These are phyloP conservation scores for Achroia grisella DNA, from an alignment of 1,140 invertebrate species.

Conservation along the genomic window DNA sequence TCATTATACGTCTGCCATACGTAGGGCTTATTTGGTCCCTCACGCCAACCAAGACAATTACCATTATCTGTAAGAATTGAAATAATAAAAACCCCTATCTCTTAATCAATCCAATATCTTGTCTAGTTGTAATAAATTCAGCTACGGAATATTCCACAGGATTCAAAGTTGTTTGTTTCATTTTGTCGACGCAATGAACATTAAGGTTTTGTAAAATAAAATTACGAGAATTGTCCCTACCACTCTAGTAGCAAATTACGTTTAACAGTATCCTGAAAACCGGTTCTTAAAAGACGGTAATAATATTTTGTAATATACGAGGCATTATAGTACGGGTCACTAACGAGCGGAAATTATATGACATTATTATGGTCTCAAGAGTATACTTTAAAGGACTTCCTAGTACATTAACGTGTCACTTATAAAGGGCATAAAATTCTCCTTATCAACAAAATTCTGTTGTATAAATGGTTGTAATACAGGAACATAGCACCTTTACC, in stretches of 20 bases:
- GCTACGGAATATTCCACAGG: slow-evolving; percentile 34
- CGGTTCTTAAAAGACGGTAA: slow-evolving; percentile 41
- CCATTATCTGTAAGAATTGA: slow-evolving; percentile 84
- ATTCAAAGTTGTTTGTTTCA: slow-evolving; percentile 19
- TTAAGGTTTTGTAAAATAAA: slow-evolving; percentile 16
- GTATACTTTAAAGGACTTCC: too few relatives aligned
- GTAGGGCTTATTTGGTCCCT: slow-evolving; percentile 86
- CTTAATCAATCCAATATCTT: slow-evolving; percentile 5
- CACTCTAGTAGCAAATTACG: slow-evolving; percentile 43
- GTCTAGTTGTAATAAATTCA: slow-evolving; percentile 14
- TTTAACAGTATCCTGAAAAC: slow-evolving; percentile 50
- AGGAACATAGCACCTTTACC: too few relatives aligned
- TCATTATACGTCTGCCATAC: slow-evolving; percentile 97
- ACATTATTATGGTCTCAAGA: too few relatives aligned
- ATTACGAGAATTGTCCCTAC: slow-evolving; percentile 23
- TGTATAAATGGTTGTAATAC: too few relatives aligned
- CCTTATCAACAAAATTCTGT: too few relatives aligned
- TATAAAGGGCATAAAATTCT: too few relatives aligned
- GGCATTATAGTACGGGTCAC: slow-evolving; percentile 52
- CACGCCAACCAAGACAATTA: slow-evolving; percentile 93
- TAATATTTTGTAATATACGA: slow-evolving; percentile 44
- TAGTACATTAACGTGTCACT: too few relatives aligned
- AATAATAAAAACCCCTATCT: background rate
- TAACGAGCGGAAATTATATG: slow-evolving; percentile 48
- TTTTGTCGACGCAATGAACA: slow-evolving; percentile 3